phyloP scores from a whole-genome alignment of 2,797 vertebrate species.

The Parambassis ranga region DNA sequence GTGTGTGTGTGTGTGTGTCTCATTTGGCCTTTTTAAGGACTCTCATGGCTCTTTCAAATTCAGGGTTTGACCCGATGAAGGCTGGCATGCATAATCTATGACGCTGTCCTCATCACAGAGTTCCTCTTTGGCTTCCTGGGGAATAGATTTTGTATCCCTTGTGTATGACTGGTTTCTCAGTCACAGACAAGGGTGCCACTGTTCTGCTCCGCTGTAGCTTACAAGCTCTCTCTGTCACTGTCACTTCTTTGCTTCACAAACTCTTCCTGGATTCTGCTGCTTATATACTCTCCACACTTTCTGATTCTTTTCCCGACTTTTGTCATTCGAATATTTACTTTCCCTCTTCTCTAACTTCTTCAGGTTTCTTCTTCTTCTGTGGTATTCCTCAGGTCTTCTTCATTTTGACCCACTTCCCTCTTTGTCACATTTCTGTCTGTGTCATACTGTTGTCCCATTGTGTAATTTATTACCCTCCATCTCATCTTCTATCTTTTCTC shows the following conservation, averaged over 20 bases:
- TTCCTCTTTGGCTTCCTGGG: slow-evolving; percentile 45
- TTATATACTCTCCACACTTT: background rate
- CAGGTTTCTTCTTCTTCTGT: background rate
- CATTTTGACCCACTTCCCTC: slow-evolving; percentile 17
- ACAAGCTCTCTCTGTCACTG: slow-evolving; percentile 60
- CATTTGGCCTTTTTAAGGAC: slow-evolving; percentile 46
- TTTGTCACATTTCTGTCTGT: background rate
- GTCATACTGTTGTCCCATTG: slow-evolving; percentile 3
- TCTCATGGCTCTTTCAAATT: slow-evolving; percentile 59
- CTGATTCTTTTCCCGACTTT: background rate
- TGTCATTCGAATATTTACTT: slow-evolving; percentile 5
- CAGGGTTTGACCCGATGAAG: slow-evolving; percentile 55
- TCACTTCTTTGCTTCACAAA: slow-evolving; percentile 62
- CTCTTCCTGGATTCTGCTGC: slow-evolving; percentile 12
- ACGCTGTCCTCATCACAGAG: slow-evolving; percentile 51
- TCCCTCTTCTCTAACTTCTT: background rate
- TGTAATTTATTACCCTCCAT: slow-evolving; percentile 27
- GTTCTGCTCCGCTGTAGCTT: slow-evolving; percentile 41
- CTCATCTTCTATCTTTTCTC: slow-evolving; percentile 13
- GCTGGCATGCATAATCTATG: slow-evolving; percentile 71
- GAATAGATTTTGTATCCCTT: slow-evolving; percentile 53
- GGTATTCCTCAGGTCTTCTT: slow-evolving; percentile 19
- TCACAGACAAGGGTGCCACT: slow-evolving; percentile 46
- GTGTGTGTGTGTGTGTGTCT: slow-evolving; percentile 1
- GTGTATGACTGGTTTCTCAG: slow-evolving; percentile 39